Evolutionary conservation across 2,888 invertebrate genomes (phyloP), one percentile per base, ranked within the genome.

Genomic region (Mylabris sibirica): DNA sequence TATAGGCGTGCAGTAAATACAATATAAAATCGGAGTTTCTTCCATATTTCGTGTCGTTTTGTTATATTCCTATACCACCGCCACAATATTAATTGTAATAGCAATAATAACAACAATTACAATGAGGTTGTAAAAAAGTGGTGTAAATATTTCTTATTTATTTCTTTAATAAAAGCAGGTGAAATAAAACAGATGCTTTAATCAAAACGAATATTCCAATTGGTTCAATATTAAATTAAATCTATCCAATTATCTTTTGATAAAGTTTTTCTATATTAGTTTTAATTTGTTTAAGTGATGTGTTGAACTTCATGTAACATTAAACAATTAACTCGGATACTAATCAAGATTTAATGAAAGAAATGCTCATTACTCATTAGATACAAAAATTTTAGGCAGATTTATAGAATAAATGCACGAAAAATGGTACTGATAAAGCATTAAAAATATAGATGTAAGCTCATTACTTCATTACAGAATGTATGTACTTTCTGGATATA

Each of bases 121-220:
- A 22, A 53, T 14, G 5, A n/a, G 65, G 63, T 66, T n/a, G n/a
- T n/a, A n/a, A n/a, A n/a, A 69, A 66, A 65, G n/a, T n/a, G n/a
- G n/a, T n/a, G n/a, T n/a, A 60, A 63, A 38, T 30, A 11, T 35
- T 35, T 11, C 9, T 35, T 11, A 35, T 11, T 35, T 35, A 35
- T 35, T 35, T 35, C 12, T 14, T 12, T 17, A 17, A 44, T 17
- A 44, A 62, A 62, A 70, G 68, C 71, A 71, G 71, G 71, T 71
- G 71, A 68, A 66, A 61, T 59, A 64, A 61, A 68, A 66, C 69
- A 71, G 63, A 64, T 71, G 71, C 60, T 68, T 65, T 63, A 64
- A 67, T 70, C 62, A 67, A 49, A 63, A 66, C 69, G 66, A 63
- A 63, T n/a, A n/a, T n/a, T n/a, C n/a, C 69, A 69, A 69, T 66